A percentile compares a stretch with the other conserved stretches of the same genome.
Conservation (phyloP, 2,888 invertebrate species). For the Erynnis tages region DNA sequence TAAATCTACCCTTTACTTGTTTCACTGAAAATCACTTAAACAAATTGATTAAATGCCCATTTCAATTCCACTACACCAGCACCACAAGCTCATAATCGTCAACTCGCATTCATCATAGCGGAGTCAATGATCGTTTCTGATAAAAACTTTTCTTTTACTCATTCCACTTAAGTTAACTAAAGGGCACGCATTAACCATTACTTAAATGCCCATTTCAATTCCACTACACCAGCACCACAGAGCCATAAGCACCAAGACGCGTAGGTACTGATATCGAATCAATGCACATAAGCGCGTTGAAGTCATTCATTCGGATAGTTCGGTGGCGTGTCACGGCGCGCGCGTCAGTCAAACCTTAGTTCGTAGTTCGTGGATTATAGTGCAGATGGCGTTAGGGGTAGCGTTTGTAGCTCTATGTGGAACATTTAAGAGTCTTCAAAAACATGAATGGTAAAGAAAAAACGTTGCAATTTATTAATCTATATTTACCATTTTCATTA, state of each 20-base stretch:
- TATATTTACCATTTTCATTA: no score
- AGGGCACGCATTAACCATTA: neutral
- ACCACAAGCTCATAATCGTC: neutral
- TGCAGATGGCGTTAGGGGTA: constrained; percentile 59
- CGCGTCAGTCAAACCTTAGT: constrained; percentile 44
- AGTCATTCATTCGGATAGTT: constrained; percentile 20
- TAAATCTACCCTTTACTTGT: neutral
- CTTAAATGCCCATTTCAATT: no score
- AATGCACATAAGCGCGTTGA: constrained; percentile 23
- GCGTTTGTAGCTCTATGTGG: constrained; percentile 28
- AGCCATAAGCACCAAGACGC: neutral
- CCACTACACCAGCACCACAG: neutral
- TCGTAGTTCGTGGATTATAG: constrained; percentile 42
- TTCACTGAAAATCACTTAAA: neutral
- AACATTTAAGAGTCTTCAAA: neutral
- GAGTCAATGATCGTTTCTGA: no score
- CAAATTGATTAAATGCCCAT: no score
- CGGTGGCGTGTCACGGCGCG: constrained; percentile 28
- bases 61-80: neutral
- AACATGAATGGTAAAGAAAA: no score
- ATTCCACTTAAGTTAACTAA: neutral
- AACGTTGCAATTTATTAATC: no score
- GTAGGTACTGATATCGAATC: neutral
- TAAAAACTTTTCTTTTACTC: no score
- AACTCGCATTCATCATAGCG: no score